phyloP scores from a whole-genome alignment of 2,888 invertebrate genomes.

The Tholera decimalis region DNA sequence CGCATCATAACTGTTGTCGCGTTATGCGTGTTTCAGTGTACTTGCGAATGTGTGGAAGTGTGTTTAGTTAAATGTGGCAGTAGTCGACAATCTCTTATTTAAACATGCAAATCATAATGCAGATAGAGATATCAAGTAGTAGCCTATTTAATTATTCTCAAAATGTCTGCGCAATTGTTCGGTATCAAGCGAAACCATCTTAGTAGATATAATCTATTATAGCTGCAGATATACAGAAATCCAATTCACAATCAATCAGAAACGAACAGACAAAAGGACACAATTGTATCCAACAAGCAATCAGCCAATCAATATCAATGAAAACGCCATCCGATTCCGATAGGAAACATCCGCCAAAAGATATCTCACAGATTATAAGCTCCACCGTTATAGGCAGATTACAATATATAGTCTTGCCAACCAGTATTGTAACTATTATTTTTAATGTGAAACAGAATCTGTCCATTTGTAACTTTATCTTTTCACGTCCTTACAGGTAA shows the following conservation, averaged over 20 bases:
- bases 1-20: no score
- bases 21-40: no score
- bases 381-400: conserved; percentile 47
- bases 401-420: conserved; percentile 48
- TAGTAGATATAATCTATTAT: not conserved
- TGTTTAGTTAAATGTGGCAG: no score
- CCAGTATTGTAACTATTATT: not conserved
- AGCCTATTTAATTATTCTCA: not conserved
- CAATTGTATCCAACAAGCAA: conserved; percentile 14
- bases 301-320: conserved; percentile 27
- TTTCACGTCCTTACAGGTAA: not conserved
- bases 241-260: not conserved
- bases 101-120: not conserved
- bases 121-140: not conserved
- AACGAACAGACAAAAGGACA: conserved; percentile 16
- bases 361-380: conserved; percentile 38
- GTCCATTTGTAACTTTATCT: no score
- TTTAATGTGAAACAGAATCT: no score
- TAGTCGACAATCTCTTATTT: not conserved
- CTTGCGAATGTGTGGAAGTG: no score
- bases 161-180: not conserved
- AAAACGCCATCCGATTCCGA: conserved; percentile 23
- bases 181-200: not conserved
- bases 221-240: not conserved
- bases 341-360: conserved; percentile 30